Evolutionary conservation across 2,113 vertebrate species (phyloP).

Genomic region (Stomatorhinus ivindoensis): DNA sequence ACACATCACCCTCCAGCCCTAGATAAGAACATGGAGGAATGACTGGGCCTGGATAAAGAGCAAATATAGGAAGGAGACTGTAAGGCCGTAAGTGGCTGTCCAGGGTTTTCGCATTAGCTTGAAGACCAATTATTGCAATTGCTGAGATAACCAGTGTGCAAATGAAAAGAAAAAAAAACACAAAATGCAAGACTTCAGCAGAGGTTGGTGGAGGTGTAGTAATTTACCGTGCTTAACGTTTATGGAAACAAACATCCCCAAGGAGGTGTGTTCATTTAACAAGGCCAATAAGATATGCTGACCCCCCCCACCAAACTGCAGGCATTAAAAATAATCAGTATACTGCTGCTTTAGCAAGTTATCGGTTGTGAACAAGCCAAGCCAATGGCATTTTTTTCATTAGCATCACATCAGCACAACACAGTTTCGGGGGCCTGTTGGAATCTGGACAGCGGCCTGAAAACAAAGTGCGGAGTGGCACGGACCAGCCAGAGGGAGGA

Average conservation of each 20-base stretch:
- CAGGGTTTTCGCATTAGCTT: background rate
- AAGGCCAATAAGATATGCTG: background rate
- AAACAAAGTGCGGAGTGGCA: background rate
- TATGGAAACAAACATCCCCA: conserved; percentile 7
- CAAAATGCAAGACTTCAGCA: background rate
- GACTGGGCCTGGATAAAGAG: background rate
- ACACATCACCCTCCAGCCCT: background rate
- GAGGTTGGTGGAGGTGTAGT: background rate
- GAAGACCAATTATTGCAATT: conserved; percentile 20
- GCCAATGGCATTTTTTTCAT: conserved; percentile 15
- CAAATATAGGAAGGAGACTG: background rate
- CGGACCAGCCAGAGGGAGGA: background rate
- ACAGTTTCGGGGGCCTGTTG: background rate
- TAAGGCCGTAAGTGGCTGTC: background rate
- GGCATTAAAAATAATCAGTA: background rate
- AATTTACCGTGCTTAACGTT: background rate
- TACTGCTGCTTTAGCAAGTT: conserved; percentile 14
- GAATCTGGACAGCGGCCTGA: background rate
- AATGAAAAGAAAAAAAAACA: background rate
- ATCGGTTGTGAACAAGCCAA: conserved; percentile 2
- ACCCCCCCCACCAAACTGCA: background rate
- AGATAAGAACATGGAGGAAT: background rate
- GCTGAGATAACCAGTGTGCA: conserved; percentile 11
- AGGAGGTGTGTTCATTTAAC: background rate
- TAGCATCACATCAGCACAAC: conserved; percentile 18